Conservation (phyloP, 2,888 invertebrate species). For the Cataglyphis albicans region DNA sequence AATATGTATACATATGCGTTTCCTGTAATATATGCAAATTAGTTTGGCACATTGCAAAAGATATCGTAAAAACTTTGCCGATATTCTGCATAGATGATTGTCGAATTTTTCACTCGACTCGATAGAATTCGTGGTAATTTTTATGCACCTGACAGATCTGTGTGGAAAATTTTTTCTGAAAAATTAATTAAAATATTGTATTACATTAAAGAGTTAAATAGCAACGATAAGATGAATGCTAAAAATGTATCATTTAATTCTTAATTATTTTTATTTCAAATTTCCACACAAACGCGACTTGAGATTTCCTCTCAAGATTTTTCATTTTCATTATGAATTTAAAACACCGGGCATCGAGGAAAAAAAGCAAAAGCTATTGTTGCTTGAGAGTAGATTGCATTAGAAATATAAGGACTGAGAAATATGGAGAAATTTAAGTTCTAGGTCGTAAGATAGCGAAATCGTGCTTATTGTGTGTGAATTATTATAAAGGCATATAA, state of each 20-base stretch:
- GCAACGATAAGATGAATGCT: not conserved
- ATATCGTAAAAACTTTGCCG: not conserved
- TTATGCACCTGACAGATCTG: not conserved
- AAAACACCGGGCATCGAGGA: not conserved
- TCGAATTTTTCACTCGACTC: not conserved
- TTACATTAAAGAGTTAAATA: not conserved
- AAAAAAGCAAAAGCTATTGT: not conserved
- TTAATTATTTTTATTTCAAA: not conserved
- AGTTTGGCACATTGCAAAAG: not conserved
- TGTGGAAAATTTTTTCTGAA: not conserved
- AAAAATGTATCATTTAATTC: not conserved
- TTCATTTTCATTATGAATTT: not conserved
- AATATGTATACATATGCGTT: constrained; percentile 1
- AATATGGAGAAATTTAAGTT: constrained; percentile 27
- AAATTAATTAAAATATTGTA: not conserved
- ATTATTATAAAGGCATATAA: constrained; percentile 2
- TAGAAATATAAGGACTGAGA: not conserved
- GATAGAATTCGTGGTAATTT: not conserved
- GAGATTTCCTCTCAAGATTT: not conserved
- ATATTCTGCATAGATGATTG: not conserved
- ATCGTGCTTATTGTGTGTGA: constrained; percentile 6
- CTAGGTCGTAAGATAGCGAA: constrained; percentile 17
- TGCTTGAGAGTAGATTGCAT: not conserved
- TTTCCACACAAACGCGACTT: not conserved
- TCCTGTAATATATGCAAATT: constrained; percentile 27